A percentile compares a stretch with the other conserved stretches of the same genome.
phyloP scores from a whole-genome alignment of 2,888 invertebrate species.

The Mesochorus sp. region DNA sequence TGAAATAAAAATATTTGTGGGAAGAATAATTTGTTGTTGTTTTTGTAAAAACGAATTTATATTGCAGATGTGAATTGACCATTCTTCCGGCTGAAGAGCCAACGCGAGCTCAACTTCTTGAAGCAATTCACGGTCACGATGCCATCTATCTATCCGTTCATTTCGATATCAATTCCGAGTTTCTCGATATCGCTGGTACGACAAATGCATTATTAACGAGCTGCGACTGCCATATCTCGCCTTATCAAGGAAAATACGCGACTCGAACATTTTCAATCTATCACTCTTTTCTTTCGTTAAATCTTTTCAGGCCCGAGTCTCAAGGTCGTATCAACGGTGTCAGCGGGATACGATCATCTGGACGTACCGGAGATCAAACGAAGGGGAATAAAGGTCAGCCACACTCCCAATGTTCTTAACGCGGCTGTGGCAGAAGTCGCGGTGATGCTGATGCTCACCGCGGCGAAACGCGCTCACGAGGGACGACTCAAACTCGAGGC shows the following conservation, averaged over 20 bases:
- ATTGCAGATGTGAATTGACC: constrained; percentile 74
- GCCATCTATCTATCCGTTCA: constrained; percentile 72
- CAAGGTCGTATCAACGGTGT: constrained; percentile 91
- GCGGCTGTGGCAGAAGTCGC: constrained; percentile 92
- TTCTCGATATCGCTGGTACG: constrained; percentile 86
- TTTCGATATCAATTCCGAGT: constrained; percentile 82
- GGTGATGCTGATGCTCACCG: constrained; percentile 89
- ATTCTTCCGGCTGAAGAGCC: constrained; percentile 66
- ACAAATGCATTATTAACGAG: not conserved
- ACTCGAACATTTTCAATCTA: not conserved
- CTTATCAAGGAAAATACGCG: not conserved
- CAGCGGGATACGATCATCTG: constrained; percentile 93
- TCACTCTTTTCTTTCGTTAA: not conserved
- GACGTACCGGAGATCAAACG: constrained; percentile 88
- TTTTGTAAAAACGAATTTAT: not conserved
- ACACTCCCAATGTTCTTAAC: constrained; percentile 90
- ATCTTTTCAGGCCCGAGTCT: constrained; percentile 85
- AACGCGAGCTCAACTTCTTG: constrained; percentile 69
- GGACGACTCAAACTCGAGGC: constrained; percentile 86
- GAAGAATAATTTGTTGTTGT: not conserved
- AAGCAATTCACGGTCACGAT: constrained; percentile 73
- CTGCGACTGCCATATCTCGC: not conserved
- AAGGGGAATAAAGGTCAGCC: constrained; percentile 89
- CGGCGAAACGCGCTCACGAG: constrained; percentile 90
- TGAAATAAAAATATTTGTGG: not conserved